These are phyloP conservation scores for Eulemur macaco DNA, from an alignment of 2,113 vertebrate genomes.

Conservation along the genomic window DNA sequence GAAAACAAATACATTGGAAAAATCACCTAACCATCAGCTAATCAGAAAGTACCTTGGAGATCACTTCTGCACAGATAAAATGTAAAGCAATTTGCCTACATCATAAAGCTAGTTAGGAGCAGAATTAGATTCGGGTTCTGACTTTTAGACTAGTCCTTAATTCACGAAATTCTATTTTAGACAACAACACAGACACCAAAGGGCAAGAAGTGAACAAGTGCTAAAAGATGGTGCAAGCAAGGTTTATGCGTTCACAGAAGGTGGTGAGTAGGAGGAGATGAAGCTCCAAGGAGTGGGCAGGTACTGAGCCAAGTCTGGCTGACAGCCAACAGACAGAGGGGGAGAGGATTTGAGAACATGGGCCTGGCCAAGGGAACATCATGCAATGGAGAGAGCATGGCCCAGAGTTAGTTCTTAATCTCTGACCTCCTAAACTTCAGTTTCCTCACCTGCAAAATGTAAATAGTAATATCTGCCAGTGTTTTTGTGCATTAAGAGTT, in stretches of 20 bases:
- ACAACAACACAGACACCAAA: neutral
- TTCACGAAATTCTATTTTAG: neutral
- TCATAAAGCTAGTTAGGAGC: neutral
- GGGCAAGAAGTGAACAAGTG: neutral
- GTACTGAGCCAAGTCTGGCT: neutral
- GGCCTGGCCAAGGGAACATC: neutral
- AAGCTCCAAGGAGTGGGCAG: too few species aligned
- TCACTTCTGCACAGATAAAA: neutral
- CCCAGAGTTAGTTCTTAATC: neutral
- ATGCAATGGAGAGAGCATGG: neutral
- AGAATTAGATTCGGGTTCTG: neutral
- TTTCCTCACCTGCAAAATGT: neutral
- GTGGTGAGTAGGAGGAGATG: neutral
- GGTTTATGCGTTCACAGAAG: neutral
- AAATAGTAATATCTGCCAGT: neutral
- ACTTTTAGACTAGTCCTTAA: neutral
- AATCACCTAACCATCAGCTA: neutral
- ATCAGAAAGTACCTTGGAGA: neutral
- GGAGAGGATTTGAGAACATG: neutral
- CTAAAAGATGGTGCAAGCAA: neutral
- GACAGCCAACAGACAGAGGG: neutral
- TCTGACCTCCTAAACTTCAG: neutral
- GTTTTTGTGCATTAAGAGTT: neutral
- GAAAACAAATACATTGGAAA: neutral
- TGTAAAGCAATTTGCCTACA: neutral